Evolutionary conservation across 1,140 invertebrate species (phyloP).

Genomic region (Conus betulinus): DNA sequence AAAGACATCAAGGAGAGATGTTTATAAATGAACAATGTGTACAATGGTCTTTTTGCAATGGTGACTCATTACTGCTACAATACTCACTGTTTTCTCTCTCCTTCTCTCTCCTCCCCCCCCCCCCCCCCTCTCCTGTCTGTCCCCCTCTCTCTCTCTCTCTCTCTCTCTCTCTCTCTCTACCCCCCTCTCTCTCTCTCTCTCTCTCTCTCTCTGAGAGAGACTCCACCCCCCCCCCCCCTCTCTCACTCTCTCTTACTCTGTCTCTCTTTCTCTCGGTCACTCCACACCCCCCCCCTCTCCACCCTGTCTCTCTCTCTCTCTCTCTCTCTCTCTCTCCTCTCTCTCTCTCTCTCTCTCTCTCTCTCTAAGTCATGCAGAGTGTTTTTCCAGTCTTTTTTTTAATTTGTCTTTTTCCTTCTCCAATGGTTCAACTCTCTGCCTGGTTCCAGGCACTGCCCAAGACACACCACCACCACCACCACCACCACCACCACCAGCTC

Average conservation of each 20-base stretch:
- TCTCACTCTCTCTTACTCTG: background rate
- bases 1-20: too few species aligned
- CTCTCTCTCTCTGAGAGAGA: slow-evolving; percentile 2
- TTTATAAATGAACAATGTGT: too few species aligned
- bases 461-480: too few species aligned
- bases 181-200: background rate
- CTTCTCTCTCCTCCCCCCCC: background rate
- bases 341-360: background rate
- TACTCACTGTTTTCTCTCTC: background rate
- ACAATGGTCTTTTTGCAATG: too few species aligned
- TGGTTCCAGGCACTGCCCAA: too few species aligned
- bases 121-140: too few species aligned
- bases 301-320: background rate
- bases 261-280: background rate
- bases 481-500: too few species aligned
- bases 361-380: background rate
- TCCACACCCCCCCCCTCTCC: background rate
- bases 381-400: slow-evolving; percentile 6
- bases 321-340: background rate
- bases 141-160: background rate
- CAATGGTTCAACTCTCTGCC: background rate
- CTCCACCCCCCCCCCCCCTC: background rate
- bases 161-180: background rate
- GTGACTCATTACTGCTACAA: too few species aligned
- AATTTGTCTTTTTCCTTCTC: background rate